Evolutionary conservation across 2,888 invertebrate species (phyloP), one percentile per base, ranked within the genome.

Genomic region (Coleophora deauratella): DNA sequence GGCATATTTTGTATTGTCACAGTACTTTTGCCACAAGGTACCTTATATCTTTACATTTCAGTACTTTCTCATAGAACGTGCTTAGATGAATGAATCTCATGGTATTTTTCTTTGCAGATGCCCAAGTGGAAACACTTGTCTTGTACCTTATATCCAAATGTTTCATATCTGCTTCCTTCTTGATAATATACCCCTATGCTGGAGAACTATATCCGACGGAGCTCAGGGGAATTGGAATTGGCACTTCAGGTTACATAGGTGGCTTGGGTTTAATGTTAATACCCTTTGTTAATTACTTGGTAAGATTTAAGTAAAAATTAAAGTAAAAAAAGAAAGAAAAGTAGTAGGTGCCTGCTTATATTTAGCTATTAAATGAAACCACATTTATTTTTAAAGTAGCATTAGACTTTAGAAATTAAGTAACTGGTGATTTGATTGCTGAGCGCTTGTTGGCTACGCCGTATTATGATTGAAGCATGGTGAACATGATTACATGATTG

Each of bases 171-270:
- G 95, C 95, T 6, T 95, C 96, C 6, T 97, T 96, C 79, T 86
- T 96, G 42, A 95, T 96, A 48, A 95, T 97, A 57, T 97, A 96
- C 72, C 96, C 96, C 0, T 96, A 96, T 72, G 96, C 96, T 53
- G 95, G 95, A 9, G 97, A 97, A 79, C 72, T 97, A 14, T 96
- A 96, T 75, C 97, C 97, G 1, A 97, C 96, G 2, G 94, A 94
- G 69, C 87, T 96, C 35, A 88, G 97, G 55, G 96, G 96, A 2
- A 87, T 96, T 41, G 97, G 96, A 11, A 96, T 97, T 54, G 96
- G 96, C 36, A 92, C 94, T 40, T 96, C 96, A 1, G 95, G 96
- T 11, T 96, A 97, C 67, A 92, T 96, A 52, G 96, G 94, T 39
- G 96, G 96, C 40, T 82, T 95, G 48, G 97, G 96, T 32, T 86